A percentile compares a stretch with the other conserved stretches of the same genome.
Conservation (phyloP, 1,140 invertebrate genomes). For the honey bee (Apis mellifera) region DNA sequence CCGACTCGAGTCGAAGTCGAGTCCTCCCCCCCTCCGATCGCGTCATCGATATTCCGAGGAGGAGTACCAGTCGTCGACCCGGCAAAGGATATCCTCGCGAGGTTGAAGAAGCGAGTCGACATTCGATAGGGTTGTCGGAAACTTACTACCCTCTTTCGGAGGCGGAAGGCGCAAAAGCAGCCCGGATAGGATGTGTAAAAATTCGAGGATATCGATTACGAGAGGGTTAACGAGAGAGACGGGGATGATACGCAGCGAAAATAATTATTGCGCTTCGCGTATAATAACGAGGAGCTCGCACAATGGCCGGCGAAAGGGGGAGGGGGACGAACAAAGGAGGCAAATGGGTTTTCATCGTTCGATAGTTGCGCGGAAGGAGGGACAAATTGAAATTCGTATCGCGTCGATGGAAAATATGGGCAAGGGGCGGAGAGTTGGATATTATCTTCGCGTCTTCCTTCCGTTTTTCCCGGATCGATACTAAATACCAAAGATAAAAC, state of each 20-base stretch:
- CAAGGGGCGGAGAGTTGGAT: not conserved
- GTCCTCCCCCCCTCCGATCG: conserved; percentile 1
- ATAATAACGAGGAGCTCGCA: not conserved
- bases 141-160: not conserved
- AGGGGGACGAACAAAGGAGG: not conserved
- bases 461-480: not conserved
- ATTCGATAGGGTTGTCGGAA: conserved; percentile 17
- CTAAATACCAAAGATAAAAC: not conserved
- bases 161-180: no score
- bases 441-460: not conserved
- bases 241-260: conserved; percentile 13
- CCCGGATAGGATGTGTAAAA: no score
- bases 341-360: not conserved
- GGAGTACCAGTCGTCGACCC: conserved; percentile 14
- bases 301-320: not conserved
- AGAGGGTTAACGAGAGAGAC: not conserved
- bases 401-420: not conserved
- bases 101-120: conserved; percentile 17
- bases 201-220: not conserved
- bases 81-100: conserved; percentile 35
- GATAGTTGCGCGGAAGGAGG: not conserved
- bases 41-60: conserved; percentile 42
- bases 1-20: not conserved
- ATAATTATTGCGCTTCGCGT: conserved; percentile 49
- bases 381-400: not conserved